Evolutionary conservation across 2,888 invertebrate species (phyloP).

Genomic region (Escarpia spicata): DNA sequence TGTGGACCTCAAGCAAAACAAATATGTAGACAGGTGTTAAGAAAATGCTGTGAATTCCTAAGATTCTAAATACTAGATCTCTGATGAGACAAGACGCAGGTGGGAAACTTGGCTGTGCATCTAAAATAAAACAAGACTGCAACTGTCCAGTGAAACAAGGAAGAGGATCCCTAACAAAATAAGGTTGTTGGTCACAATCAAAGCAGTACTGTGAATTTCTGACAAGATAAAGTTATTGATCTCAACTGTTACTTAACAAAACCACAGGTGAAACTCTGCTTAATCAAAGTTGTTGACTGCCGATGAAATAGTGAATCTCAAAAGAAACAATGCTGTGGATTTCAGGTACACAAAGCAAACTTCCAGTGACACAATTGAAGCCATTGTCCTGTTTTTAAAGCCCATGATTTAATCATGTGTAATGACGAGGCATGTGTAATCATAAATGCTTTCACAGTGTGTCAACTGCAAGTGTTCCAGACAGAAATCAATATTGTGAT

Average conservation of each 20-base stretch:
- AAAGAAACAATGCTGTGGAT: neutral
- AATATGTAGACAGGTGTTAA: neutral
- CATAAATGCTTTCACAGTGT: neutral
- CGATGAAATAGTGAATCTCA: neutral
- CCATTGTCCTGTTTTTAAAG: no score
- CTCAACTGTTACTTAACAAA: neutral
- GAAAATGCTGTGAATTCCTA: neutral
- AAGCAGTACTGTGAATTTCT: neutral
- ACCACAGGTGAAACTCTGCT: neutral
- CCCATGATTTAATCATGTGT: no score
- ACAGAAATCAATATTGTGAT: neutral
- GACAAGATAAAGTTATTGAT: neutral
- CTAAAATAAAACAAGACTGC: no score
- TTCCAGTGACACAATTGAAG: neutral
- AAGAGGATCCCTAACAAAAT: no score
- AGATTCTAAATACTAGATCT: no score
- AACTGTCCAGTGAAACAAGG: no score
- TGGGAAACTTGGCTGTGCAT: neutral
- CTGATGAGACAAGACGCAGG: no score
- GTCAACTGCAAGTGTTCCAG: neutral
- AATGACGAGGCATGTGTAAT: no score
- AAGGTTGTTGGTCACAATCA: neutral
- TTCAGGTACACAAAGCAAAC: neutral
- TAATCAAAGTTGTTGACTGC: neutral
- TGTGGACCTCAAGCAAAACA: neutral